A percentile compares a stretch with the other conserved stretches of the same genome.
phyloP scores from a whole-genome alignment of 2,113 vertebrate genomes.

The Bettongia penicillata region DNA sequence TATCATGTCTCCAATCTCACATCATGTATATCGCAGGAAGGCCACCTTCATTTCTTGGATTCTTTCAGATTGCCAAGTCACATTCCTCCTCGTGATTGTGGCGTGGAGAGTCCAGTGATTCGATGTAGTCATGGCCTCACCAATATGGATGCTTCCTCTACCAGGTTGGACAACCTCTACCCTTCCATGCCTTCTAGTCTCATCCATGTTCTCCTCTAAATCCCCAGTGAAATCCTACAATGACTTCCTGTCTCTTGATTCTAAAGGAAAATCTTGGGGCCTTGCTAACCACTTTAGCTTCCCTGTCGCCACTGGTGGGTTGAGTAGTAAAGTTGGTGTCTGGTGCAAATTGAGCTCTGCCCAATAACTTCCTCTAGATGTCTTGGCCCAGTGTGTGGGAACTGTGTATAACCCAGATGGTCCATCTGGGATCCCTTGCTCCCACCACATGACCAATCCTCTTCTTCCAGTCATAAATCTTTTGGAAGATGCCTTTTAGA shows the following conservation, averaged over 20 bases:
- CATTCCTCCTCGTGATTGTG: not conserved
- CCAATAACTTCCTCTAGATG: not conserved
- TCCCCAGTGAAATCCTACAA: not conserved
- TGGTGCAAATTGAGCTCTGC: not conserved
- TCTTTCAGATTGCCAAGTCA: not conserved
- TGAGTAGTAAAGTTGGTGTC: not conserved
- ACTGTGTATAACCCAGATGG: not conserved
- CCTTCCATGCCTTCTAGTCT: not conserved
- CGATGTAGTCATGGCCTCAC: not conserved
- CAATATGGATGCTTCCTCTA: not conserved
- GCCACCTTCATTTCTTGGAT: not conserved
- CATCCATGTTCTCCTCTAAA: not conserved
- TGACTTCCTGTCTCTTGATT: not conserved
- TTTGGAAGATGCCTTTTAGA: not conserved
- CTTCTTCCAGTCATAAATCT: not conserved
- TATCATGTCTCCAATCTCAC: not conserved
- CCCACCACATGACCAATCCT: not conserved
- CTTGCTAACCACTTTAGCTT: not conserved
- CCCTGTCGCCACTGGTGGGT: not conserved
- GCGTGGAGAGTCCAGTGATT: not conserved
- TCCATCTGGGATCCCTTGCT: not conserved
- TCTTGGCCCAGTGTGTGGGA: not conserved
- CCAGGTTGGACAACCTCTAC: not conserved
- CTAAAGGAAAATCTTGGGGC: not conserved
- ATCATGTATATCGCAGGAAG: not conserved